These are phyloP conservation scores for Scolanthus callimorphus DNA, from an alignment of 92 coral and sea anemone species.

Conservation along the genomic window DNA sequence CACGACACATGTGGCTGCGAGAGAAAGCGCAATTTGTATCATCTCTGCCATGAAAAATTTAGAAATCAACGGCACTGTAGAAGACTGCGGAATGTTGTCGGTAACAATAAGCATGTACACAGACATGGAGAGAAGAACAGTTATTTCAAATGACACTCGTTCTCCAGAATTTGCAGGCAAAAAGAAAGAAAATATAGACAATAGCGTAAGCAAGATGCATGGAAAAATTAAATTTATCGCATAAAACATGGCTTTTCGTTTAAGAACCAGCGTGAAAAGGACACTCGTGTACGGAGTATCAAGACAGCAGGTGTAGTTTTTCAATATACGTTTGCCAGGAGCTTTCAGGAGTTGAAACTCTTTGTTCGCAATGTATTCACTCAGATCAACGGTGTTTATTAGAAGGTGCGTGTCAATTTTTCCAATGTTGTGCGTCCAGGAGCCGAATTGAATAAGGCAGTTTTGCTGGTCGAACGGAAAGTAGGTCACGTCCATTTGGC, in stretches of 20 bases:
- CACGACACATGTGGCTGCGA: conserved; percentile 47
- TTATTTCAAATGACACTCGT: conserved; percentile 48
- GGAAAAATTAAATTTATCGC: conserved; percentile 39
- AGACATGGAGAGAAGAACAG: conserved; percentile 45
- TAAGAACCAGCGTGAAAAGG: conserved; percentile 23
- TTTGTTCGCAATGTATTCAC: conserved; percentile 22
- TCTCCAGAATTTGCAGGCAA: conserved; percentile 62
- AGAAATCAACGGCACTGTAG: conserved; percentile 52
- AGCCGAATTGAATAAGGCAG: conserved; percentile 55
- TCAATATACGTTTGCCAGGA: conserved; percentile 13
- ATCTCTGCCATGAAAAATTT: conserved; percentile 54
- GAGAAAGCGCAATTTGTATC: conserved; percentile 48
- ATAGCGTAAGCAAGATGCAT: conserved; percentile 26
- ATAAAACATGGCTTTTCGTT: conserved; percentile 43
- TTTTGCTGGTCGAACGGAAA: conserved; percentile 66
- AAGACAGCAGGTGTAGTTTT: conserved; percentile 35
- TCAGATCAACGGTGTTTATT: conserved; percentile 9
- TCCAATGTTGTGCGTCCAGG: conserved; percentile 54
- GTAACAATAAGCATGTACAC: conserved; percentile 61
- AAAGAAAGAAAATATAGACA: conserved; percentile 46
- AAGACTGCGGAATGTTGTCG: conserved; percentile 50
- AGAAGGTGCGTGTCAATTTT: conserved; percentile 36
- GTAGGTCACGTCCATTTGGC: conserved; percentile 47
- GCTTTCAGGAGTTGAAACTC: conserved; percentile 44
- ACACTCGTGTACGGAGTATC: conserved; percentile 45